A percentile compares a stretch with the other conserved stretches of the same genome.
These are phyloP conservation scores for Clamator glandarius DNA, from an alignment of 2,797 vertebrate species.

Conservation along the genomic window DNA sequence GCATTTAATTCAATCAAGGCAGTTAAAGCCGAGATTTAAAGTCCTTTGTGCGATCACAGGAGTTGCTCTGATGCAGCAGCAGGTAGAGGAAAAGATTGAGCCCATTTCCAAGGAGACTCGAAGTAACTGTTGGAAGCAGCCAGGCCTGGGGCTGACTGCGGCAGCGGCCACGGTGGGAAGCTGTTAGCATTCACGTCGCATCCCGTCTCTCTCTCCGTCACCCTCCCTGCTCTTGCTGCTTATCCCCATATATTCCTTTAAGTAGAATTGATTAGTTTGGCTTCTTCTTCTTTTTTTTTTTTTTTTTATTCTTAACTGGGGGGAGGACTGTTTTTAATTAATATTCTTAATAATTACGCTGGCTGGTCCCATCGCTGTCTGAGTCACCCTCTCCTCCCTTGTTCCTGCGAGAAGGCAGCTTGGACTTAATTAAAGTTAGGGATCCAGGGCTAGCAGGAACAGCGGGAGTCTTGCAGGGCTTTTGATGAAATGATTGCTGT, in stretches of 20 bases:
- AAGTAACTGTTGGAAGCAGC: slow-evolving; percentile 27
- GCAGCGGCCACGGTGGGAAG: slow-evolving; percentile 17
- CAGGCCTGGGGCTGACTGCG: slow-evolving; percentile 43
- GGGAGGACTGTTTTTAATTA: slow-evolving; percentile 52
- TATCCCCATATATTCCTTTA: slow-evolving; percentile 34
- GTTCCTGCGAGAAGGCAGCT: not conserved
- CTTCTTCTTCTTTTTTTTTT: not conserved
- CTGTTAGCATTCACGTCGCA: slow-evolving; percentile 26
- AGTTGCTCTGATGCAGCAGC: slow-evolving; percentile 34
- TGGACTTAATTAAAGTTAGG: slow-evolving; percentile 67
- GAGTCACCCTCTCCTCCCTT: slow-evolving; percentile 49
- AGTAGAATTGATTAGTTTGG: slow-evolving; percentile 44
- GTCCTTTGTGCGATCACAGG: slow-evolving; percentile 20
- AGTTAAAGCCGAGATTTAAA: slow-evolving; percentile 53
- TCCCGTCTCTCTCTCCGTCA: not conserved
- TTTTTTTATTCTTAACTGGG: not conserved
- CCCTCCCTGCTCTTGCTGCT: slow-evolving; percentile 27
- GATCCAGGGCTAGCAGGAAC: slow-evolving; percentile 35
- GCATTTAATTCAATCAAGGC: slow-evolving; percentile 67
- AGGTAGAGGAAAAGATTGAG: slow-evolving; percentile 35
- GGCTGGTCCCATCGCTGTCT: slow-evolving; percentile 30
- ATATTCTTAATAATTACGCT: slow-evolving; percentile 48
- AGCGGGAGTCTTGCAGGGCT: slow-evolving; percentile 37
- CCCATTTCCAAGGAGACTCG: slow-evolving; percentile 32
- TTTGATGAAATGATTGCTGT: slow-evolving; percentile 52